Evolutionary conservation across 2,113 vertebrate genomes (phyloP).

Genomic region (Ciconia maguari): DNA sequence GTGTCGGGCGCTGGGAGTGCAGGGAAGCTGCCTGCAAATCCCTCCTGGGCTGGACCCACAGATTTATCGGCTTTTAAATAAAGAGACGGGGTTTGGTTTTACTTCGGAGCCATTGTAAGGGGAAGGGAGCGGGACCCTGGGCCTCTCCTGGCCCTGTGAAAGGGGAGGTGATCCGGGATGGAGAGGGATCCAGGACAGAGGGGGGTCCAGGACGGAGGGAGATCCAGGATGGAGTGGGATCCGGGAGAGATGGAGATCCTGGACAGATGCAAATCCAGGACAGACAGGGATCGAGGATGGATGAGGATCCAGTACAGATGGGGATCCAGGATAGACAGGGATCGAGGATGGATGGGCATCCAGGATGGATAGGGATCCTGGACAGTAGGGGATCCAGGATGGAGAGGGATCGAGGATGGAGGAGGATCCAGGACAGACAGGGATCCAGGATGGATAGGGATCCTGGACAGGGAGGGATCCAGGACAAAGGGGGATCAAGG

Average conservation of each 20-base stretch:
- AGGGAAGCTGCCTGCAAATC: neutral
- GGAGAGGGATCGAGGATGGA: neutral
- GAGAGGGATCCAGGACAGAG: neutral
- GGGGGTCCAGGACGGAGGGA: neutral
- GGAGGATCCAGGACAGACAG: rapidly evolving
- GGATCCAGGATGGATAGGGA: neutral
- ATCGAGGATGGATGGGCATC: neutral
- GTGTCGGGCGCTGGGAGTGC: neutral
- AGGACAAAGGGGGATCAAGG: rapidly evolving
- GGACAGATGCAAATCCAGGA: too few species aligned
- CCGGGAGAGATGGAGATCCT: too few species aligned
- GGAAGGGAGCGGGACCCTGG: neutral
- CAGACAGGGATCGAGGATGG: too few species aligned
- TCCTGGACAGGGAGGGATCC: neutral
- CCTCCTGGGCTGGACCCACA: neutral
- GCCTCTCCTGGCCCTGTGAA: neutral
- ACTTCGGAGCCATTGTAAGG: neutral
- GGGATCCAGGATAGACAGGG: too few species aligned
- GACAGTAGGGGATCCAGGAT: too few species aligned
- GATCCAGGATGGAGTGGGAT: neutral
- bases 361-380: neutral
- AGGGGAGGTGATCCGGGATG: neutral
- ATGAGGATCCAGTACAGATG: too few species aligned
- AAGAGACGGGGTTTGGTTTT: neutral
- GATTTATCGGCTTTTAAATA: neutral